Evolutionary conservation across 2,113 vertebrate genomes (phyloP).

Genomic region (Sialia sialis): DNA sequence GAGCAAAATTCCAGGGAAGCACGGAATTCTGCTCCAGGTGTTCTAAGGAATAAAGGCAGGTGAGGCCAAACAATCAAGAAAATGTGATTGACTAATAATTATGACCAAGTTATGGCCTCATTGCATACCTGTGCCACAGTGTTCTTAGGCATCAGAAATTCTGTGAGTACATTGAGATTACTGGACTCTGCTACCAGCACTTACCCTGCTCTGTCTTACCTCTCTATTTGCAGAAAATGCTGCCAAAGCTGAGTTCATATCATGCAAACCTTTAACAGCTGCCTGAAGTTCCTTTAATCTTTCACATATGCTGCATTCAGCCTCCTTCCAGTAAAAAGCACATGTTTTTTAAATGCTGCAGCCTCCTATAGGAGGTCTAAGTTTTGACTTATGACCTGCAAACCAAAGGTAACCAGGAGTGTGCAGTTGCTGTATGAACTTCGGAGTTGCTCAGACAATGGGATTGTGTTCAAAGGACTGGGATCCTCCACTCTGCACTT

Average conservation of each 20-base stretch:
- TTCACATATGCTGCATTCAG: slow-evolving; percentile 23
- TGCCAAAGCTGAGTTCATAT: slow-evolving; percentile 31
- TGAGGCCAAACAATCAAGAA: background rate
- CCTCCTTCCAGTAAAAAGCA: background rate
- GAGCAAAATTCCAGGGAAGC: background rate
- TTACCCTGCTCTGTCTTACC: background rate
- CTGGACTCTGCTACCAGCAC: background rate
- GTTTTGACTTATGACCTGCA: background rate
- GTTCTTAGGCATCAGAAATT: background rate
- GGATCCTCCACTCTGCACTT: background rate
- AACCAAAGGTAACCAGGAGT: background rate
- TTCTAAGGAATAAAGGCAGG: background rate
- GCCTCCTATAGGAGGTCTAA: slow-evolving; percentile 3
- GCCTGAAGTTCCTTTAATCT: slow-evolving; percentile 41
- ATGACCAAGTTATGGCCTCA: background rate
- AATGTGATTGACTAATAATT: background rate
- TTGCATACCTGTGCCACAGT: background rate
- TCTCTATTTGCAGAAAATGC: background rate
- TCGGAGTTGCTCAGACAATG: background rate
- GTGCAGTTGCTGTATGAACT: background rate
- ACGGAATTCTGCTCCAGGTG: background rate
- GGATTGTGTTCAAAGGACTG: background rate
- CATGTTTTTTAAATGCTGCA: background rate
- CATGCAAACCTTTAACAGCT: slow-evolving; percentile 8
- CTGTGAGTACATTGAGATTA: background rate